Base-by-base conservation (phyloP, 2,888 invertebrate species). In the Yponomeuta cagnagella region DNA sequence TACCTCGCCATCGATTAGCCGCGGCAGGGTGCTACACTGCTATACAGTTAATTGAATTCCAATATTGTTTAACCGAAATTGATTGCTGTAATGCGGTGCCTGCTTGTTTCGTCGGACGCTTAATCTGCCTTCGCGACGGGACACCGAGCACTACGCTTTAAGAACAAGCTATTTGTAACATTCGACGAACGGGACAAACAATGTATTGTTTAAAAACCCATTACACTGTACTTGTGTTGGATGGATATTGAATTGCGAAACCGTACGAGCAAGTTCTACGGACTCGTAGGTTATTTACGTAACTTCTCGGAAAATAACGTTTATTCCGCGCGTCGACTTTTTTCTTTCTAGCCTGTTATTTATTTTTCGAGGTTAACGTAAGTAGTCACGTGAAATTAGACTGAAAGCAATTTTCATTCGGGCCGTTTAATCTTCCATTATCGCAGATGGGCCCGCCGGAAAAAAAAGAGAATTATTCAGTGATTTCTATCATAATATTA, bases 51-150 rank as follows among this genome's bases (percentile, higher is more conserved):
- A 92, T 92, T 92, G 90, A 90, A 92, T 91, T 88, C 88, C 88
- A 92, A 91, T 92, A 92, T 90, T 91, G 90, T 89, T 86, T 88
- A 89, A 91, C 91, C 88, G 84, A 90, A 90, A 90, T 90, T 91
- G 89, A 91, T 91, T 89, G 85, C 82, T 80, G 72, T 71, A 70
- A 70, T 70, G 73, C 70, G 72, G 72, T 69, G n/a, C 66, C 65
- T 48, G 30, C 31, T 30, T 31, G 63, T 30, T 23, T 23, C 10
- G 68, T 52, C 23, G 23, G 37, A 37, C 48, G 65, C 52, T 31
- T 37, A 72, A 73, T 79, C 79, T 77, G 76, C 78, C 77, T 77
- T 77, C 77, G 73, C 77, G 69, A 73, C 75, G 76, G 75, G 76
- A 73, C 76, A 78, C 78, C 79, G 67, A 67, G 67, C 33, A 33